These are phyloP conservation scores for Archaeoteleia sp. DNA, from an alignment of 2,888 invertebrate species.

Conservation along the genomic window DNA sequence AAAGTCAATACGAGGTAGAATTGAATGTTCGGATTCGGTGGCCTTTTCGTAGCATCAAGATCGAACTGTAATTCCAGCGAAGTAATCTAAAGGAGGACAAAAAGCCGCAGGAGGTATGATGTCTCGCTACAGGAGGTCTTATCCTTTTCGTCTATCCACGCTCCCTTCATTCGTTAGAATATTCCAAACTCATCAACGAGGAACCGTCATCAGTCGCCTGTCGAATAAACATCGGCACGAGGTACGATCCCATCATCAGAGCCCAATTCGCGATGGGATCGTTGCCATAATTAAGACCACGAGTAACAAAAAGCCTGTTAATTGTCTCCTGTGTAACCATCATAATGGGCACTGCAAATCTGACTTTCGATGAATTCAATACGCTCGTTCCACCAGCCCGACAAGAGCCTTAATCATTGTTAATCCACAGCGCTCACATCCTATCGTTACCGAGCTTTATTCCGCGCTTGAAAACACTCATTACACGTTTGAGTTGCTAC, in stretches of 20 bases:
- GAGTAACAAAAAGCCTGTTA: slow-evolving; percentile 58
- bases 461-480: no score
- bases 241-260: slow-evolving; percentile 27
- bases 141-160: slow-evolving; percentile 54
- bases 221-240: slow-evolving; percentile 46
- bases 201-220: slow-evolving; percentile 61
- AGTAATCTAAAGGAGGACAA: slow-evolving; percentile 67
- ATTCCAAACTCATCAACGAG: slow-evolving; percentile 65
- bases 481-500: no score
- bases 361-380: slow-evolving; percentile 24
- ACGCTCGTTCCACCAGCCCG: slow-evolving; percentile 12
- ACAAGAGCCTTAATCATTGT: slow-evolving; percentile 17
- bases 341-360: slow-evolving; percentile 21
- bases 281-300: slow-evolving; percentile 62
- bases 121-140: slow-evolving; percentile 60
- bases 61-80: slow-evolving; percentile 26
- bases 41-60: slow-evolving; percentile 21
- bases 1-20: slow-evolving; percentile 13
- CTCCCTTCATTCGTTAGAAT: slow-evolving; percentile 48
- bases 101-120: slow-evolving; percentile 66
- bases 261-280: slow-evolving; percentile 33
- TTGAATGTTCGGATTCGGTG: slow-evolving; percentile 19
- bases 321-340: slow-evolving; percentile 52
- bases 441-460: neutral
- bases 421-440: slow-evolving; percentile 4